A percentile compares a stretch with the other conserved stretches of the same genome.
Evolutionary conservation across 2,113 vertebrate genomes (phyloP).

Genomic region (Semnornis frantzii): DNA sequence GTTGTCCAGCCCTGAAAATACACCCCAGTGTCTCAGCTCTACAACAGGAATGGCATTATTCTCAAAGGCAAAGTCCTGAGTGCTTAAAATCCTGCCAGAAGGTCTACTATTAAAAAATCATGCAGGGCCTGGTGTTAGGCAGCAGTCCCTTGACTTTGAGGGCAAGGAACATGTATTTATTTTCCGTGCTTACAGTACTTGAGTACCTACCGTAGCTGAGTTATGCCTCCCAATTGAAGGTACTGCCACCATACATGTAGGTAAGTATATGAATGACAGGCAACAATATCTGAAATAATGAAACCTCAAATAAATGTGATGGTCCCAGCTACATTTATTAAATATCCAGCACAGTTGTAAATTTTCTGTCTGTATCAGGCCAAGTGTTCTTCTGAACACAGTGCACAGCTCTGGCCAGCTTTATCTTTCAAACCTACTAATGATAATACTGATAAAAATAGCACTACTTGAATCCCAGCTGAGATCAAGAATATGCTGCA

Average conservation of each 20-base stretch:
- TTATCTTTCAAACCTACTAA: neutral
- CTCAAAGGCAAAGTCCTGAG: neutral
- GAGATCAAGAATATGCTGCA: neutral
- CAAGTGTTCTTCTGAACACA: neutral
- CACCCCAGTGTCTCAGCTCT: neutral
- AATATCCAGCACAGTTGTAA: neutral
- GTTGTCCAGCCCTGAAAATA: neutral
- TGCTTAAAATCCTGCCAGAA: neutral
- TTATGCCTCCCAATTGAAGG: neutral
- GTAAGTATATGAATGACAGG: neutral
- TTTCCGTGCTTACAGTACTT: neutral
- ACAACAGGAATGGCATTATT: neutral
- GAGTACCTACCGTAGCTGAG: neutral
- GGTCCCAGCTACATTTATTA: neutral
- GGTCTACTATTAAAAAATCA: neutral
- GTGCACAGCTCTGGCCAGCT: neutral
- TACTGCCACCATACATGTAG: neutral
- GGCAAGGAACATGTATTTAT: neutral
- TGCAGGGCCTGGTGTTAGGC: neutral
- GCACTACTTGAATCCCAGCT: neutral
- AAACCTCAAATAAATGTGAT: neutral
- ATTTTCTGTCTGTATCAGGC: neutral
- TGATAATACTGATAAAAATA: neutral
- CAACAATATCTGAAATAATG: neutral
- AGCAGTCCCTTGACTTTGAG: neutral